phyloP scores from a whole-genome alignment of 2,888 invertebrate species.

The Sepioteuthis lessoniana region DNA sequence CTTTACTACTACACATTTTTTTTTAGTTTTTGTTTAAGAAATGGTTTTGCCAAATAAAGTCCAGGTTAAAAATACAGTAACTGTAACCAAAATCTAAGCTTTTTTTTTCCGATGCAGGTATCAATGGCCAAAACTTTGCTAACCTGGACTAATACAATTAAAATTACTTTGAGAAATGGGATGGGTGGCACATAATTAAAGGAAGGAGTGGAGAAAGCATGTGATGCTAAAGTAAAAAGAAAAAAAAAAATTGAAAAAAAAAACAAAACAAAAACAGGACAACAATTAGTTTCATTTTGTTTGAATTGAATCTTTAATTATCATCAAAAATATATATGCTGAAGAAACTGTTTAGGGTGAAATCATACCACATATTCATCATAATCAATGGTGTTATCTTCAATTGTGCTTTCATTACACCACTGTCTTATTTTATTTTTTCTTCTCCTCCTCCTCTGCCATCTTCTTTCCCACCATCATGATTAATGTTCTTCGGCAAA shows the following conservation, averaged over 20 bases:
- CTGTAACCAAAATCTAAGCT: no score
- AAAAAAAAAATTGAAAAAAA: neutral
- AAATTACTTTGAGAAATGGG: no score
- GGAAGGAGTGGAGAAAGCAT: no score
- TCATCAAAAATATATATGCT: slow-evolving; percentile 33
- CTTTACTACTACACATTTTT: no score
- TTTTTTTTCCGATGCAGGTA: no score
- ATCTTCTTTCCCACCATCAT: neutral
- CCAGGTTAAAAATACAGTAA: no score
- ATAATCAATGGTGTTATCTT: neutral
- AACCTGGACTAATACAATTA: no score
- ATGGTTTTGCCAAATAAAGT: no score
- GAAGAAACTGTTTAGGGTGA: slow-evolving; percentile 33
- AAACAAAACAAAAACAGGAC: neutral
- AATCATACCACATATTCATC: neutral
- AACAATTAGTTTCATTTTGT: neutral
- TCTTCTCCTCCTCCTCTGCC: neutral
- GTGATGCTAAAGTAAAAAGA: neutral
- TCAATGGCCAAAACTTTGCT: no score
- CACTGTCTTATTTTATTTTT: neutral
- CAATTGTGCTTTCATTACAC: neutral
- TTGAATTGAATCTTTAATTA: slow-evolving; percentile 33
- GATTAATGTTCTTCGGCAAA: neutral
- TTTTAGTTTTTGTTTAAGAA: no score
- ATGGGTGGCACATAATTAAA: no score